phyloP scores from a whole-genome alignment of 2,113 vertebrate species.

The Sarotherodon lohbergeri region DNA sequence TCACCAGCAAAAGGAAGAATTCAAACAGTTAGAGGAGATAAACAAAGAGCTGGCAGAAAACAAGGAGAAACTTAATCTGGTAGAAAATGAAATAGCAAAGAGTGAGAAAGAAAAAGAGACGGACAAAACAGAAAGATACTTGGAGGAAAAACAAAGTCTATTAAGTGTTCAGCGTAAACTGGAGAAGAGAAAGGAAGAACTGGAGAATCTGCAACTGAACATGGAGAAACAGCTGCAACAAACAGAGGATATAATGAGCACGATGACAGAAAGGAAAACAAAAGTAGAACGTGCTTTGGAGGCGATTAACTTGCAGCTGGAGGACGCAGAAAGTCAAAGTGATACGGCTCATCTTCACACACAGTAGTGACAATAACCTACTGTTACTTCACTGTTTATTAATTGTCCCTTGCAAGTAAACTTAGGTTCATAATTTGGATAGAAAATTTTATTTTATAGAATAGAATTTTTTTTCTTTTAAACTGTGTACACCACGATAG shows the following conservation, averaged over 20 bases:
- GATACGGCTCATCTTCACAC: background rate
- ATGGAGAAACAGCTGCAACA: background rate
- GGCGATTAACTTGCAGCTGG: background rate
- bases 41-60: background rate
- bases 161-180: background rate
- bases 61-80: background rate
- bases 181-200: background rate
- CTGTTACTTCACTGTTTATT: no score
- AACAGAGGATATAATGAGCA: background rate
- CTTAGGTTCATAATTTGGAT: no score
- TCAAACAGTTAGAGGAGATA: background rate
- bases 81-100: background rate
- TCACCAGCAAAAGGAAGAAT: background rate
- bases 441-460: no score
- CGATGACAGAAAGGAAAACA: background rate
- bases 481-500: no score
- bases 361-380: background rate
- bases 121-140: background rate
- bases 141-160: background rate
- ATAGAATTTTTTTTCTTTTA: rapidly evolving
- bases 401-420: no score
- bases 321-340: background rate
- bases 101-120: background rate
- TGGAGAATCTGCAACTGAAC: background rate
- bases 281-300: rapidly evolving